These are phyloP conservation scores for Plebejus anna DNA, from an alignment of 2,888 invertebrate genomes.

Conservation along the genomic window DNA sequence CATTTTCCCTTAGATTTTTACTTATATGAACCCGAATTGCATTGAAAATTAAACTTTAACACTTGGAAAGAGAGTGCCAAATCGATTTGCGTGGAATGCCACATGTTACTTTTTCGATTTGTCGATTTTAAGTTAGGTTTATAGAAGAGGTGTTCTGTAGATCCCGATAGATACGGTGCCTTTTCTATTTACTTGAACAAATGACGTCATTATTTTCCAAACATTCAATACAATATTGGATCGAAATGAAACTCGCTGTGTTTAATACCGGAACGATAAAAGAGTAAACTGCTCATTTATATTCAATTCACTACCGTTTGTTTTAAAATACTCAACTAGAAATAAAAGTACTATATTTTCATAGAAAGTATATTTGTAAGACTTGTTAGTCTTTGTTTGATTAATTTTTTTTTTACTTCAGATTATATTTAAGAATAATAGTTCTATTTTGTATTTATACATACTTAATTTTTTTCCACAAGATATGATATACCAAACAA, in stretches of 20 bases:
- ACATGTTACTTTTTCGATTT: constrained; percentile 42
- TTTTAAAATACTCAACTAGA: neutral
- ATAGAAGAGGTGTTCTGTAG: constrained; percentile 69
- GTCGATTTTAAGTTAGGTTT: constrained; percentile 53
- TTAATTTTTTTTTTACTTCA: too few species aligned
- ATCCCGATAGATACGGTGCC: constrained; percentile 69
- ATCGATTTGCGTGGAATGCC: neutral
- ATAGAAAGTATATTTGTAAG: neutral
- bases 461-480: too few species aligned
- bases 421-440: too few species aligned
- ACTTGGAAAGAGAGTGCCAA: constrained; percentile 13
- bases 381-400: too few species aligned
- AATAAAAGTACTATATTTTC: neutral
- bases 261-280: neutral
- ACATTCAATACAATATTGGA: constrained; percentile 49
- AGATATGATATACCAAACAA: too few species aligned
- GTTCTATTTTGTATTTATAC: too few species aligned
- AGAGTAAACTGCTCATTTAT: neutral
- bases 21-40: constrained; percentile 39
- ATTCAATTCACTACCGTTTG: neutral
- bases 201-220: constrained; percentile 67
- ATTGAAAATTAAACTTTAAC: constrained; percentile 40
- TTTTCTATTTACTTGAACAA: constrained; percentile 73
- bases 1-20: constrained; percentile 44
- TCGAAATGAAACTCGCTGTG: constrained; percentile 29